These are phyloP conservation scores for Steinernema scapterisci DNA, from an alignment of 2,888 invertebrate species.

Conservation along the genomic window DNA sequence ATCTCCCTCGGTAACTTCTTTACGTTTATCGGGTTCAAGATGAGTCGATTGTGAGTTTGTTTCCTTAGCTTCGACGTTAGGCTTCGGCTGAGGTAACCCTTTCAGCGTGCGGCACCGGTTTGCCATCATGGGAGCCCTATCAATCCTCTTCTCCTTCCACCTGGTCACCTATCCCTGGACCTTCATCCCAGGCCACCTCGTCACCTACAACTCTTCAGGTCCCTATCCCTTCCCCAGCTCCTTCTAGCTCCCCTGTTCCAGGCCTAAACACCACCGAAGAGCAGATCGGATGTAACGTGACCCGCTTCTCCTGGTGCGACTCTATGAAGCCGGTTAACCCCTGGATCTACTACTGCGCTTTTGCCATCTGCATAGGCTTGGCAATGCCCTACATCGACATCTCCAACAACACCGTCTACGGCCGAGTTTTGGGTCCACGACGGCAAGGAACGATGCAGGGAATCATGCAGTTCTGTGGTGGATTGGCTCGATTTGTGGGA, in stretches of 20 bases:
- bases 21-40: not conserved
- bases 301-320: conserved; percentile 38
- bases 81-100: not conserved
- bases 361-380: conserved; percentile 62
- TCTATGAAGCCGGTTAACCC: conserved; percentile 39
- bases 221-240: no score
- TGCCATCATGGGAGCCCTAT: not conserved
- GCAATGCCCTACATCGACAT: conserved; percentile 68
- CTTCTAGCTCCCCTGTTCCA: no score
- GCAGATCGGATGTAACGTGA: conserved; percentile 39
- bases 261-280: conserved; percentile 21
- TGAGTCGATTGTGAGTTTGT: not conserved
- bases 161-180: conserved; percentile 54
- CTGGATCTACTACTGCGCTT: conserved; percentile 51
- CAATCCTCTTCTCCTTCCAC: conserved; percentile 47
- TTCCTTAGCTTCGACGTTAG: not conserved
- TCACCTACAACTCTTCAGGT: conserved; percentile 33
- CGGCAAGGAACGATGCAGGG: not conserved
- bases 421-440: not conserved
- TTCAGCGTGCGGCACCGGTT: not conserved
- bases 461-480: not conserved
- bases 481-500: not conserved
- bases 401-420: conserved; percentile 48
- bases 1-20: not conserved
- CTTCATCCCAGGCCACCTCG: conserved; percentile 44